phyloP scores from a whole-genome alignment of 2,113 vertebrate genomes.

The Oceanodroma tethys region DNA sequence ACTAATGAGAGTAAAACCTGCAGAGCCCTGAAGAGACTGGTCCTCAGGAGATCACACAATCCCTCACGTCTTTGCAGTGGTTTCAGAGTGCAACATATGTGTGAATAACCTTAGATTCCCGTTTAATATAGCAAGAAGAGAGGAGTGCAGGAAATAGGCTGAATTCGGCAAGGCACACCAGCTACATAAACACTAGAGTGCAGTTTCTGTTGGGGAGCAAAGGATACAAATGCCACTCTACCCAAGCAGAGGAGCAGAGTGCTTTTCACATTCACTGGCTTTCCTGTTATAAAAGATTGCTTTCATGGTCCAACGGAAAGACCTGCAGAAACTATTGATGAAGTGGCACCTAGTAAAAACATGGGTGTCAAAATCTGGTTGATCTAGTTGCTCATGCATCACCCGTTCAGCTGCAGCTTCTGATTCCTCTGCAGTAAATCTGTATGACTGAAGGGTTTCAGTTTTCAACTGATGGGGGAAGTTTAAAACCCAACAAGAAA shows the following conservation, averaged over 20 bases:
- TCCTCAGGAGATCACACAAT: background rate
- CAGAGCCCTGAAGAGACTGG: background rate
- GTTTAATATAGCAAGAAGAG: background rate
- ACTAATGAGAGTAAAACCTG: background rate
- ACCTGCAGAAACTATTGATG: background rate
- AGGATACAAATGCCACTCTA: background rate
- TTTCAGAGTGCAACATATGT: background rate
- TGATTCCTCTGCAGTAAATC: background rate
- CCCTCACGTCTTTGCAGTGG: fast-evolving
- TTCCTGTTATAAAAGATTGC: background rate
- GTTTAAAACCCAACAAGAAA: background rate
- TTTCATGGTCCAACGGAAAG: background rate
- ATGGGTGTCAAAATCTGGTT: background rate
- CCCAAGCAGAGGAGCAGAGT: background rate
- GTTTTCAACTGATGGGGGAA: background rate
- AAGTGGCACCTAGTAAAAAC: background rate
- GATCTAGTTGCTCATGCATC: fast-evolving
- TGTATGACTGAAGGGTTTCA: background rate
- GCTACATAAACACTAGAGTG: background rate
- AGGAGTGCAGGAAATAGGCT: background rate
- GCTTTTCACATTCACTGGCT: background rate
- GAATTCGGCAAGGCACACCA: background rate
- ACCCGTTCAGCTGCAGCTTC: background rate
- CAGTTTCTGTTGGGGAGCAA: background rate
- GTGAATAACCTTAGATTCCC: background rate